Conservation (phyloP, 2,113 vertebrate species). For the Oryzias curvinotus region DNA sequence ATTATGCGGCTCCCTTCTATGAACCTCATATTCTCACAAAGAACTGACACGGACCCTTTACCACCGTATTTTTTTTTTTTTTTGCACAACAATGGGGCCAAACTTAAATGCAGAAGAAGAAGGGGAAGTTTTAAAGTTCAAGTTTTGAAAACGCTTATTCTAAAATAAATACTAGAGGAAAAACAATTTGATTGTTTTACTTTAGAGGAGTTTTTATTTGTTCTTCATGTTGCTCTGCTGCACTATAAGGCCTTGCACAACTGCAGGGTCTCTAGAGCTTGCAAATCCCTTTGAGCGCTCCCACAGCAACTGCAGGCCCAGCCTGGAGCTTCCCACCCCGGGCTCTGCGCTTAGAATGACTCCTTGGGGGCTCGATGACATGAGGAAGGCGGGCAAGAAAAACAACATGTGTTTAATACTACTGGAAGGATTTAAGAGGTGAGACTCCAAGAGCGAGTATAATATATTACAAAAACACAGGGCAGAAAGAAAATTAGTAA, state of each 20-base stretch:
- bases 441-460: slow-evolving; percentile 19
- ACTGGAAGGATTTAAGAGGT: slow-evolving; percentile 62
- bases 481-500: slow-evolving; percentile 20
- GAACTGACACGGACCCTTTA: slow-evolving; percentile 40
- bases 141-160: neutral
- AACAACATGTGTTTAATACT: slow-evolving; percentile 61
- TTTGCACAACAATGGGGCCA: slow-evolving; percentile 8
- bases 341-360: slow-evolving; percentile 52
- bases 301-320: slow-evolving; percentile 48
- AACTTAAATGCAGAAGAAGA: slow-evolving; percentile 9
- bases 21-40: slow-evolving; percentile 52
- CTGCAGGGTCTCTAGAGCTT: slow-evolving; percentile 49
- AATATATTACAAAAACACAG: slow-evolving; percentile 44
- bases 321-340: slow-evolving; percentile 54
- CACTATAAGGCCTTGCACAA: slow-evolving; percentile 30
- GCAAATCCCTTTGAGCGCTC: slow-evolving; percentile 58
- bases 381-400: slow-evolving; percentile 35
- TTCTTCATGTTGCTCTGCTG: slow-evolving; percentile 1
- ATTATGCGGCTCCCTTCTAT: slow-evolving; percentile 68
- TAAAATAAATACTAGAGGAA: slow-evolving; percentile 13
- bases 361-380: slow-evolving; percentile 45
- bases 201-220: neutral
- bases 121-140: too few species aligned
- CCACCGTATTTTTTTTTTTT: slow-evolving; percentile 37
- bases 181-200: neutral